Evolutionary conservation across 2,888 invertebrate genomes (phyloP).

Genomic region (Heteromurus nitidus): DNA sequence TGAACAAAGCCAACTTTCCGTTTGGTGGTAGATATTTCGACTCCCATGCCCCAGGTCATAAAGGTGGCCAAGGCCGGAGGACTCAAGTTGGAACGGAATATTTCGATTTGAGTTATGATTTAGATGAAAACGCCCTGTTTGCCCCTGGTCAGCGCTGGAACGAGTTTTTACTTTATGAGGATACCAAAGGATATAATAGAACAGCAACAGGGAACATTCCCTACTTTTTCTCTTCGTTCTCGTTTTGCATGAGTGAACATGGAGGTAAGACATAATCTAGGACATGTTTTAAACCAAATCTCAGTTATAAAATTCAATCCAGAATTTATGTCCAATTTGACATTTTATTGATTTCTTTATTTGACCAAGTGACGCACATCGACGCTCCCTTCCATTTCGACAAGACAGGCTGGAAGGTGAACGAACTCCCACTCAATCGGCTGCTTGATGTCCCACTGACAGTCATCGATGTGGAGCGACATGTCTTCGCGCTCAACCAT

Average conservation of each 20-base stretch:
- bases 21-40: too few species aligned
- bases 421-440: slow-evolving; percentile 77
- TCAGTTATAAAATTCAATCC: not conserved
- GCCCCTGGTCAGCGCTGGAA: slow-evolving; percentile 60
- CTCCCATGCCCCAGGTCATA: not conserved
- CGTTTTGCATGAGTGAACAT: slow-evolving; percentile 77
- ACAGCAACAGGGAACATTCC: not conserved
- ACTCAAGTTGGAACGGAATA: slow-evolving; percentile 10
- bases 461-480: slow-evolving; percentile 74
- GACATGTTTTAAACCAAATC: too few species aligned
- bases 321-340: not conserved
- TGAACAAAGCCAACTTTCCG: too few species aligned
- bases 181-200: slow-evolving; percentile 30
- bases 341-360: not conserved
- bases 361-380: slow-evolving; percentile 79
- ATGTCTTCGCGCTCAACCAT: slow-evolving; percentile 56
- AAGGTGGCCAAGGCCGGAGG: not conserved
- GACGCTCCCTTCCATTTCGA: slow-evolving; percentile 81
- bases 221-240: slow-evolving; percentile 38
- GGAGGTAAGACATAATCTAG: too few species aligned
- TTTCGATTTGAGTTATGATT: slow-evolving; percentile 69
- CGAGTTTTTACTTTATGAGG: slow-evolving; percentile 49
- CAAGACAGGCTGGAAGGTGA: slow-evolving; percentile 77
- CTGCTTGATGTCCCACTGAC: slow-evolving; percentile 76
- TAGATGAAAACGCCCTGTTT: slow-evolving; percentile 67